Conservation (phyloP, 2,888 invertebrate genomes). For the Apotomis capreana region DNA sequence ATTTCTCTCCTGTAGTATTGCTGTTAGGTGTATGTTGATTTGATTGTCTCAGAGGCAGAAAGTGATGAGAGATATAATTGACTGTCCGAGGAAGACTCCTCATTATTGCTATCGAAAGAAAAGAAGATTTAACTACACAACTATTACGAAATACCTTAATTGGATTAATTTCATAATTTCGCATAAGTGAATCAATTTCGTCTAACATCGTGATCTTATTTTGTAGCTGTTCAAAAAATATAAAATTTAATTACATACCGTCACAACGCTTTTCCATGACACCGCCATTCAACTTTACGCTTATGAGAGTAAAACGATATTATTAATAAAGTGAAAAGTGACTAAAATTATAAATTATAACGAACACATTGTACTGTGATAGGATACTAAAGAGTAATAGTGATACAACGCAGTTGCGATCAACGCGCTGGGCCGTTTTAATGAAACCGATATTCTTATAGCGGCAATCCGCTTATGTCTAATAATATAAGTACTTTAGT, state of each 20-base stretch:
- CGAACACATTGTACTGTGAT: conserved; percentile 55
- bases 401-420: conserved; percentile 44
- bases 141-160: conserved; percentile 28
- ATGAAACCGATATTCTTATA: conserved; percentile 23
- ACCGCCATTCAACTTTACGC: conserved; percentile 28
- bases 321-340: conserved; percentile 53
- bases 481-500: conserved; percentile 22
- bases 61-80: conserved; percentile 53
- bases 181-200: conserved; percentile 32
- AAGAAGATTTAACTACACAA: conserved; percentile 42
- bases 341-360: conserved; percentile 52
- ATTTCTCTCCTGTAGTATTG: background rate
- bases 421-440: conserved; percentile 31
- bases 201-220: conserved; percentile 18
- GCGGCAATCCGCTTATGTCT: conserved; percentile 20
- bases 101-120: conserved; percentile 54
- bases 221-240: conserved; percentile 14
- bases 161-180: conserved; percentile 26
- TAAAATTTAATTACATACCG: conserved; percentile 13
- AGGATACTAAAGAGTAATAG: conserved; percentile 47
- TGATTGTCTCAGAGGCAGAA: conserved; percentile 22
- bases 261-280: conserved; percentile 30
- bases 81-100: conserved; percentile 56
- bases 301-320: conserved; percentile 37
- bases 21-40: background rate